phyloP scores from a whole-genome alignment of 2,113 vertebrate species.

The Micronycteris hirsuta region DNA sequence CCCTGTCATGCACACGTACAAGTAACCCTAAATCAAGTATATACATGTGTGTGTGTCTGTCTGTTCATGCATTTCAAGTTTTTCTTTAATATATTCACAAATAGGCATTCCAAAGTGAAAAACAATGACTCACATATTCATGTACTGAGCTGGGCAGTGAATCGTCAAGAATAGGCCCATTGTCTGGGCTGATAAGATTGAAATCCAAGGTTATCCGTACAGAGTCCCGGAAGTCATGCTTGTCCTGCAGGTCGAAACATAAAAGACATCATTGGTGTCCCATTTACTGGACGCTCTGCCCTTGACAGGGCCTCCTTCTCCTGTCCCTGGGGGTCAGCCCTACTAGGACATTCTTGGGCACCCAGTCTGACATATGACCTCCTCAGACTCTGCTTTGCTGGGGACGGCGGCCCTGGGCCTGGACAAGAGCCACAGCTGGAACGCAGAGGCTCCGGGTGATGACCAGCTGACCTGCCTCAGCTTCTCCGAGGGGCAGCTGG shows the following conservation, averaged over 20 bases:
- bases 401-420: not conserved
- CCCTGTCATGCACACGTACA: not conserved
- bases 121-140: slow-evolving; percentile 87
- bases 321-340: not conserved
- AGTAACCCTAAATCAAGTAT: not conserved
- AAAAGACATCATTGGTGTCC: not conserved
- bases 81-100: not conserved
- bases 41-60: not conserved
- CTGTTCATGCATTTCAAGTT: not conserved
- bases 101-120: not conserved
- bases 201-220: slow-evolving; percentile 92
- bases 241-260: slow-evolving; percentile 81
- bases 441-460: not conserved
- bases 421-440: not conserved
- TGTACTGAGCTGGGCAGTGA: slow-evolving; percentile 87
- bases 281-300: not conserved
- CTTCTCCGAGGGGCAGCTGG: not conserved
- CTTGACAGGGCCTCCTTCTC: not conserved
- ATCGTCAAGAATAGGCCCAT: slow-evolving; percentile 91
- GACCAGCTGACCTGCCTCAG: not conserved
- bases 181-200: slow-evolving; percentile 86
- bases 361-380: not conserved
- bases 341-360: not conserved
- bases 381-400: not conserved
- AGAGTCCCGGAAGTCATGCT: slow-evolving; percentile 93